A percentile compares a stretch with the other conserved stretches of the same genome.
These are phyloP conservation scores for Cherax destructor DNA, from an alignment of 1,140 invertebrate species.

Conservation along the genomic window DNA sequence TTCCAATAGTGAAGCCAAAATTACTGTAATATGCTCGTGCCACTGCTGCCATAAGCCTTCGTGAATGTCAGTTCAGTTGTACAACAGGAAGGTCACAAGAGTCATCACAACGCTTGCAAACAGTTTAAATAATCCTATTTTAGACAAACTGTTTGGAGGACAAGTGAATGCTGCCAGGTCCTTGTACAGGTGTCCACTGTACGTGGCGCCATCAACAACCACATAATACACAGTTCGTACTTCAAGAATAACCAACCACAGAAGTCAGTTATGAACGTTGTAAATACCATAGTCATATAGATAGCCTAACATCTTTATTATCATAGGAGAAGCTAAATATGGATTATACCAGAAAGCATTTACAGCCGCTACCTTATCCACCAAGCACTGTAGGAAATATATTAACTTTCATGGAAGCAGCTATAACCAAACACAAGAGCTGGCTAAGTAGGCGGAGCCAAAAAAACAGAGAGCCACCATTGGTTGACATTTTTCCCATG, in stretches of 20 bases:
- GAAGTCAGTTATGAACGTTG: neutral
- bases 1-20: too few species aligned
- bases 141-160: too few species aligned
- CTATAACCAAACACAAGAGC: conserved; percentile 1
- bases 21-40: too few species aligned
- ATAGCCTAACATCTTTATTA: neutral
- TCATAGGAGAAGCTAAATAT: neutral
- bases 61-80: too few species aligned
- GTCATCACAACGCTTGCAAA: too few species aligned
- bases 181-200: neutral
- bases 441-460: conserved; percentile 22
- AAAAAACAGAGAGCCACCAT: conserved; percentile 19
- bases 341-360: neutral
- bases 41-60: too few species aligned
- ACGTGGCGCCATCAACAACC: neutral
- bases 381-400: neutral
- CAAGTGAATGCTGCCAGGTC: neutral
- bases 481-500: conserved; percentile 28
- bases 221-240: neutral
- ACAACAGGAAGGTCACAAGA: too few species aligned
- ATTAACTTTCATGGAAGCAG: conserved; percentile 35
- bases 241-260: neutral
- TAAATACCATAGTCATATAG: neutral
- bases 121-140: too few species aligned
- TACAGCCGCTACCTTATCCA: neutral